phyloP scores from a whole-genome alignment of 35 echinoderm and acorn worm genomes.

The Hemicentrotus pulcherrimus region DNA sequence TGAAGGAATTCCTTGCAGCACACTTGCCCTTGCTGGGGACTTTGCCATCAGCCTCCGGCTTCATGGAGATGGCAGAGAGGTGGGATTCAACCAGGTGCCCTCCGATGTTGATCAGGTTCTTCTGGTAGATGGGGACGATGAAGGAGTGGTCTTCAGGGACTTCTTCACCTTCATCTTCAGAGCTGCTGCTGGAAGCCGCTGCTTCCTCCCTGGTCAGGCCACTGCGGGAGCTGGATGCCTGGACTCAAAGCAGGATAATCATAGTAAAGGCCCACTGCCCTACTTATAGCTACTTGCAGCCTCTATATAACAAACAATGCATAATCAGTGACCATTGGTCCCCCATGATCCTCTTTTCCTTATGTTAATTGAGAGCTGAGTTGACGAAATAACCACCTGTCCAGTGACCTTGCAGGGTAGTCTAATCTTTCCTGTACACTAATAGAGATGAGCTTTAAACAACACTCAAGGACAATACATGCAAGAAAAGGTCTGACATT shows the following conservation, averaged over 20 bases:
- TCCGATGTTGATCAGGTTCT: slow-evolving; percentile 55
- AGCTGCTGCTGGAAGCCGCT: background rate
- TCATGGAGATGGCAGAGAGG: slow-evolving; percentile 71
- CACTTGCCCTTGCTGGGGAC: slow-evolving; percentile 47
- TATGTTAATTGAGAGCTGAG: too few relatives aligned
- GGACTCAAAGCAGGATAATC: background rate
- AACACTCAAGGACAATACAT: too few relatives aligned
- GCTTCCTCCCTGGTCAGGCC: slow-evolving; percentile 24
- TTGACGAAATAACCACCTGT: too few relatives aligned
- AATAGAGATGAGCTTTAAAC: too few relatives aligned
- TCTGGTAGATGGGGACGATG: slow-evolving; percentile 72
- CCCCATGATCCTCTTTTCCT: too few relatives aligned
- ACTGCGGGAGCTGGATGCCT: background rate
- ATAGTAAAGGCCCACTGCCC: too few relatives aligned
- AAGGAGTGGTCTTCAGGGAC: slow-evolving; percentile 53
- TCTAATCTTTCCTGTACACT: too few relatives aligned
- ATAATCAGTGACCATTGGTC: too few relatives aligned
- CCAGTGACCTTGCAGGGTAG: too few relatives aligned
- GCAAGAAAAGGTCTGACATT: too few relatives aligned
- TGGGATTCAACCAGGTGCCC: slow-evolving; percentile 62
- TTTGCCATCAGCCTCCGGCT: slow-evolving; percentile 44
- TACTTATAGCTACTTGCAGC: too few relatives aligned
- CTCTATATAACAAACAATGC: too few relatives aligned
- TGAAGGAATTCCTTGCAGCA: slow-evolving; percentile 77
- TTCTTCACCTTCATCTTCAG: background rate